phyloP scores from a whole-genome alignment of 2,113 vertebrate genomes.

The Leiothrix lutea region DNA sequence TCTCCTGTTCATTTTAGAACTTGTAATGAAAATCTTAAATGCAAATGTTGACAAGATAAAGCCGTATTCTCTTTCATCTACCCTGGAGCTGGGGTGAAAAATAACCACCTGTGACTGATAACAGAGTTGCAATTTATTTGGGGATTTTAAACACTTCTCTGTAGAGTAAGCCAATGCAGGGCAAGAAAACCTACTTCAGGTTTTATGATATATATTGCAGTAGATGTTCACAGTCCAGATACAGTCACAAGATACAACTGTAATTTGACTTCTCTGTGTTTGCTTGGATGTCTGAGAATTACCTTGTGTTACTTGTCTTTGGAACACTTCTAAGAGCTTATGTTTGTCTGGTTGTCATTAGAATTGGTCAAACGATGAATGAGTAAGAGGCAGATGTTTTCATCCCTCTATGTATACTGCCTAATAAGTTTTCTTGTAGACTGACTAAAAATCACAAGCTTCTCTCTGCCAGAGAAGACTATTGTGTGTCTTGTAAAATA shows the following conservation, averaged over 20 bases:
- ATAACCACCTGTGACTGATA: neutral
- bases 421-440: neutral
- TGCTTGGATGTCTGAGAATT: neutral
- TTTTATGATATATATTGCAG: neutral
- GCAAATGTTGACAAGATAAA: neutral
- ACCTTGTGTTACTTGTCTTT: neutral
- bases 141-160: neutral
- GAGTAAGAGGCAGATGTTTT: neutral
- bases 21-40: neutral
- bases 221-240: neutral
- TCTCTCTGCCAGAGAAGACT: neutral
- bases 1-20: neutral
- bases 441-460: neutral
- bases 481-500: neutral
- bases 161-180: neutral
- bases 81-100: neutral
- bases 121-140: neutral
- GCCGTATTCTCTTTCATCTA: neutral
- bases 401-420: fast-evolving
- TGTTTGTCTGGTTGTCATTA: neutral
- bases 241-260: neutral
- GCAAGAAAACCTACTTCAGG: neutral
- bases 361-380: neutral
- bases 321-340: neutral
- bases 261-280: neutral